Conservation (phyloP, 1,140 invertebrate genomes). For the Eulimnadia texana region DNA sequence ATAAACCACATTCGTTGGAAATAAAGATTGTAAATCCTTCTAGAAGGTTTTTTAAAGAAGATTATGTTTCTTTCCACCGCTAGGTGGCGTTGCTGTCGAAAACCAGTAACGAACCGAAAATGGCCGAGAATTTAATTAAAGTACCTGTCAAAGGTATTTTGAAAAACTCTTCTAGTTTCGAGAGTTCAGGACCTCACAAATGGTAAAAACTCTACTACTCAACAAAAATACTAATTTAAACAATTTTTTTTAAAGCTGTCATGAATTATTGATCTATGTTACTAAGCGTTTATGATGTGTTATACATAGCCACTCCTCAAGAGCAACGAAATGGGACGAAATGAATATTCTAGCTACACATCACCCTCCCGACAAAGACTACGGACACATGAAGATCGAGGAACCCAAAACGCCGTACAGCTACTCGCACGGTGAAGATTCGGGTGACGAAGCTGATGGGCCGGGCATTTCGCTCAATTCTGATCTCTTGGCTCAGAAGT, state of each 20-base stretch:
- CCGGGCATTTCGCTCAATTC: slow-evolving; percentile 43
- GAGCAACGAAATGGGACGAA: slow-evolving; percentile 87
- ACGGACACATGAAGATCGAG: slow-evolving; percentile 99
- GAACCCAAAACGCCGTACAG: slow-evolving; percentile 95
- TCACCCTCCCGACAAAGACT: slow-evolving; percentile 96
- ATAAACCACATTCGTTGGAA: too few species aligned
- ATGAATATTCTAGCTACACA: slow-evolving; percentile 97
- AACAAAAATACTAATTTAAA: too few species aligned
- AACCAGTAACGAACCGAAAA: slow-evolving; percentile 13
- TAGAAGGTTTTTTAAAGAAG: background rate
- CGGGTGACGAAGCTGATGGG: slow-evolving; percentile 48
- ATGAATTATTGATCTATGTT: background rate
- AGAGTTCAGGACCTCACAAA: slow-evolving; percentile 35
- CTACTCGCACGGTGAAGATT: slow-evolving; percentile 51
- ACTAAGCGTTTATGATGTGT: background rate
- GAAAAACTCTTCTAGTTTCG: slow-evolving; percentile 78
- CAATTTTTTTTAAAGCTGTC: too few species aligned
- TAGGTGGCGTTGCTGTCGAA: background rate
- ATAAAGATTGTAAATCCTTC: too few species aligned
- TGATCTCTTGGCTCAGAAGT: slow-evolving; percentile 49
- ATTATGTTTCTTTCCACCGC: background rate
- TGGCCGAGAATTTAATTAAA: slow-evolving; percentile 43
- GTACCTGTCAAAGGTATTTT: slow-evolving; percentile 79
- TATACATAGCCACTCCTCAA: slow-evolving; percentile 17
- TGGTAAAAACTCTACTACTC: too few species aligned